These are phyloP conservation scores for Cephus sareptanus DNA, from an alignment of 2,888 invertebrate genomes.

Conservation along the genomic window DNA sequence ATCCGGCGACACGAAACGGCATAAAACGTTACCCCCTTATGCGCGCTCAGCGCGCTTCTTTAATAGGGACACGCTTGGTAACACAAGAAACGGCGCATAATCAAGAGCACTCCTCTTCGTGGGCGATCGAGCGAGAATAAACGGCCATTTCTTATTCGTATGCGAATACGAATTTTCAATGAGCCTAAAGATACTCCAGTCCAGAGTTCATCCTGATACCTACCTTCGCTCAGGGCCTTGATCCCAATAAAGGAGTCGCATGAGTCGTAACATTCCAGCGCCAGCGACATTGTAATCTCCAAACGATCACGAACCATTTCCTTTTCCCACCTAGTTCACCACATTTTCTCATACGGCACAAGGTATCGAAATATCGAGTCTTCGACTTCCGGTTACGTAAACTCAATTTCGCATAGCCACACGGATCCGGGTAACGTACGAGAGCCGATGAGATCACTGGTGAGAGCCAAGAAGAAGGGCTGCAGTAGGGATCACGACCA, in stretches of 20 bases:
- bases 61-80: not conserved
- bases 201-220: not conserved
- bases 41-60: not conserved
- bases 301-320: not conserved
- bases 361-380: not conserved
- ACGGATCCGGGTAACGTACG: not conserved
- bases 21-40: not conserved
- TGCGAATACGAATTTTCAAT: not conserved
- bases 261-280: no score
- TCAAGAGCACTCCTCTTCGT: not conserved
- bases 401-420: not conserved
- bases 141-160: not conserved
- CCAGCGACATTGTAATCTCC: no score
- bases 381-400: not conserved
- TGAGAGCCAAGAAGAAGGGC: not conserved
- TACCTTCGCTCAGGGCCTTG: not conserved
- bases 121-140: not conserved
- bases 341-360: not conserved
- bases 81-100: not conserved
- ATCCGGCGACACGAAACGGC: not conserved
- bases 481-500: not conserved
- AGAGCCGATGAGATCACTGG: not conserved
- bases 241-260: not conserved
- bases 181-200: no score
- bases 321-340: not conserved